These are phyloP conservation scores for Cecropterus lyciades DNA, from an alignment of 1,140 invertebrate genomes.

Conservation along the genomic window DNA sequence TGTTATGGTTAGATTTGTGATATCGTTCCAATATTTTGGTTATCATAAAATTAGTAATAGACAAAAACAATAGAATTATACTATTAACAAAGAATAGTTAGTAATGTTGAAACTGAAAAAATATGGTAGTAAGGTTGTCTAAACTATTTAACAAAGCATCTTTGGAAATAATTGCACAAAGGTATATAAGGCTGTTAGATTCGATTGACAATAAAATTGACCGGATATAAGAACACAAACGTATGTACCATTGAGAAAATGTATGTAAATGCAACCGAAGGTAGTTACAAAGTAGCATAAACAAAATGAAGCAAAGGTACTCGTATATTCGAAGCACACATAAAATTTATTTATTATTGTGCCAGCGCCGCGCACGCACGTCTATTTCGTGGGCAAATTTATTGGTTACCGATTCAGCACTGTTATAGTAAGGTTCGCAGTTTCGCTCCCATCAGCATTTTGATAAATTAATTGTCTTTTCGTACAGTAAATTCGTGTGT, in stretches of 20 bases:
- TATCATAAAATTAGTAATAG: no score
- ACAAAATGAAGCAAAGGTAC: slow-evolving; percentile 57
- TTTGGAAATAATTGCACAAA: no score
- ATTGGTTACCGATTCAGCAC: slow-evolving; percentile 70
- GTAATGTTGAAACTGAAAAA: no score
- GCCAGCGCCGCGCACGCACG: slow-evolving; percentile 62
- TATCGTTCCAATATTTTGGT: slow-evolving; percentile 1
- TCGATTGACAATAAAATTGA: no score
- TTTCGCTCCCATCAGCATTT: slow-evolving; percentile 26
- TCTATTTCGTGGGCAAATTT: slow-evolving; percentile 71
- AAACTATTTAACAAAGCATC: no score
- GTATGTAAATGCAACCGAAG: slow-evolving; percentile 36
- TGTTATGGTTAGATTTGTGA: slow-evolving; percentile 57
- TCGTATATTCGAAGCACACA: slow-evolving; percentile 52
- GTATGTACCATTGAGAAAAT: no score
- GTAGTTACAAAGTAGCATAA: slow-evolving; percentile 40
- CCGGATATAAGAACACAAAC: no score
- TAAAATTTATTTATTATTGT: slow-evolving; percentile 76
- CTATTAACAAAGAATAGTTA: no score
- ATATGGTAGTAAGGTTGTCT: no score
- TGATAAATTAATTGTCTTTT: slow-evolving; percentile 32
- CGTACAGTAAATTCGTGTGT: slow-evolving; percentile 12
- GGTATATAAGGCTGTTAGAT: no score
- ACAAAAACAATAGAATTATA: no score
- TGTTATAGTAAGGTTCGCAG: slow-evolving; percentile 56